A percentile compares a stretch with the other conserved stretches of the same genome.
Evolutionary conservation across 2,113 vertebrate genomes (phyloP).

Genomic region (Pelecanoides urinatrix): DNA sequence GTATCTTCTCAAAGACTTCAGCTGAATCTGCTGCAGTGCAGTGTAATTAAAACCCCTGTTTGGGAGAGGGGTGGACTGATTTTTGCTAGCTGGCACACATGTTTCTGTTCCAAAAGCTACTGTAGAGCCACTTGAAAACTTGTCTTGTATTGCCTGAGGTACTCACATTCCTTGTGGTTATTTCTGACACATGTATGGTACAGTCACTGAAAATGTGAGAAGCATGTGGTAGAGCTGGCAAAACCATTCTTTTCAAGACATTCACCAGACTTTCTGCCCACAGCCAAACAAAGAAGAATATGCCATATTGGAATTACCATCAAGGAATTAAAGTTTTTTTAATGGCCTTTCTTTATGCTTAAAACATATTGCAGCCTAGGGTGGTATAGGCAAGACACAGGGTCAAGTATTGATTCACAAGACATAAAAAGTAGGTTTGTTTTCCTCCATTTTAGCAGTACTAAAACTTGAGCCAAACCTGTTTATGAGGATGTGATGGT

Average conservation of each 20-base stretch:
- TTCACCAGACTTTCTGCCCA: not conserved
- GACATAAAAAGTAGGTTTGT: not conserved
- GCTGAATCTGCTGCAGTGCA: not conserved
- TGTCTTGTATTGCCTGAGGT: not conserved
- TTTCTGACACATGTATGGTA: not conserved
- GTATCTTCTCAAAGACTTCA: not conserved
- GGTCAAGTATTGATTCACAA: not conserved
- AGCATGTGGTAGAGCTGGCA: not conserved
- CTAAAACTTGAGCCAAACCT: not conserved
- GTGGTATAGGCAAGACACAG: not conserved
- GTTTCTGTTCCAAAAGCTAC: not conserved
- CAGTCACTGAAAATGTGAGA: not conserved
- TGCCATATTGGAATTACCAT: not conserved
- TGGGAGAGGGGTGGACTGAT: not conserved
- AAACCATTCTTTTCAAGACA: not conserved
- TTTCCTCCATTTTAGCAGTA: not conserved
- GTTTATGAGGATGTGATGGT: not conserved
- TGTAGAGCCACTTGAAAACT: not conserved
- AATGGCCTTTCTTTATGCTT: not conserved
- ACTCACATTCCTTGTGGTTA: not conserved
- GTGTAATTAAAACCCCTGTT: not conserved
- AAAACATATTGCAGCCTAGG: not conserved
- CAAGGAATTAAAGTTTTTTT: not conserved
- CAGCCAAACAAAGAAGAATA: not conserved
- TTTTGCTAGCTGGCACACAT: not conserved